phyloP scores from a whole-genome alignment of 2,797 vertebrate genomes.

The Sebastes flavidus region DNA sequence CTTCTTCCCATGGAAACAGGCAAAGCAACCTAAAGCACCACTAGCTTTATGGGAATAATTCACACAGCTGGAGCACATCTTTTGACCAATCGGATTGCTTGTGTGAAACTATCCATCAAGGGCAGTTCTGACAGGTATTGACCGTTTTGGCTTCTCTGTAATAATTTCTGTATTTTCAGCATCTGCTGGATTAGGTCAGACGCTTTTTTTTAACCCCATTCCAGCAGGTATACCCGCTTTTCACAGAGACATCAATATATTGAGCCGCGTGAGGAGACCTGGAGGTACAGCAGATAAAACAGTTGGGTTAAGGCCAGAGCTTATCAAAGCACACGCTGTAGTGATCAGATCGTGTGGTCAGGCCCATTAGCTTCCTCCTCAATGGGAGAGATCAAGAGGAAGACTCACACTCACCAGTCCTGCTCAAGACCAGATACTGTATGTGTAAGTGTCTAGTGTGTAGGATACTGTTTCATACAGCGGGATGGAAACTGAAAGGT shows the following conservation, averaged over 20 bases:
- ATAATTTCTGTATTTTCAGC: constrained; percentile 47
- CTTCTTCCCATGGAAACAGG: not conserved
- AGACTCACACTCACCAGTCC: not conserved
- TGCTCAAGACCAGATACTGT: no score
- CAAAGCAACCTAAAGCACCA: not conserved
- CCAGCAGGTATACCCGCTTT: constrained; percentile 16
- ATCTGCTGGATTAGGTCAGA: constrained; percentile 15
- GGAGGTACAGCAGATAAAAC: constrained; percentile 46
- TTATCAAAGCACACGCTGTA: constrained; percentile 42
- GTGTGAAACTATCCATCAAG: constrained; percentile 33
- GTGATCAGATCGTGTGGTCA: constrained; percentile 25
- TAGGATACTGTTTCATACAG: no score
- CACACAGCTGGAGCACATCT: constrained; percentile 29
- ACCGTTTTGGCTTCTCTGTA: not conserved
- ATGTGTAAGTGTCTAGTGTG: not conserved
- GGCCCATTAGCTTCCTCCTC: constrained; percentile 11
- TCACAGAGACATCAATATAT: constrained; percentile 43
- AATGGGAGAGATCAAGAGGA: constrained; percentile 22
- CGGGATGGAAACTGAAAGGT: not conserved
- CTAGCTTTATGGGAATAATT: constrained; percentile 5
- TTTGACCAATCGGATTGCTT: constrained; percentile 1
- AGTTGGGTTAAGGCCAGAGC: constrained; percentile 17
- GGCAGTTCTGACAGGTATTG: constrained; percentile 29
- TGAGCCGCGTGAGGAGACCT: constrained; percentile 25
- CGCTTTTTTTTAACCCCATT: constrained; percentile 13